Percentiles rank a stretch among this genome's conserved stretches.
phyloP scores from a whole-genome alignment of 1,140 invertebrate species.

The Drosophila setifemur region DNA sequence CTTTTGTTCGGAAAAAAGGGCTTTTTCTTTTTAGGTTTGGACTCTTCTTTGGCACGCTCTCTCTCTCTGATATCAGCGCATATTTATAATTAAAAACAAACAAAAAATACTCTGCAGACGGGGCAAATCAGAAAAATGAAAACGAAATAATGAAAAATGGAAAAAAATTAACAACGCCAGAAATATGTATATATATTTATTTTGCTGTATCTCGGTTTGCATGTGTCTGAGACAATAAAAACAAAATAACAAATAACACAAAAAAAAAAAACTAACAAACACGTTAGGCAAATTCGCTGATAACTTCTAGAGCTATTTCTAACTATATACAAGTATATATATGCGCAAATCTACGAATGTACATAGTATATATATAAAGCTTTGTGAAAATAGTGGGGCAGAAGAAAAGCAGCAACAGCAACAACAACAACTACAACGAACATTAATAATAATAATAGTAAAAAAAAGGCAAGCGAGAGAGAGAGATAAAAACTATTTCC shows the following conservation, averaged over 20 bases:
- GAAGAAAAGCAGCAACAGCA: neutral
- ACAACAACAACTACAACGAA: neutral
- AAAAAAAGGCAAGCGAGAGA: conserved; percentile 17
- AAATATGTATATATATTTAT: neutral
- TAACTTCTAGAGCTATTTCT: conserved; percentile 33
- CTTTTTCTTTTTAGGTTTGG: conserved; percentile 5
- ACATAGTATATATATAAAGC: neutral
- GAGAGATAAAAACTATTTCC: conserved; percentile 63
- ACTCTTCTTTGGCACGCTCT: neutral
- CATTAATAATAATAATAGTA: neutral
- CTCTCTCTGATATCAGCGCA: conserved; percentile 38
- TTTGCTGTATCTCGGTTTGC: neutral
- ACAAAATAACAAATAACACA: conserved; percentile 12
- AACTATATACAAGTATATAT: too few relatives aligned
- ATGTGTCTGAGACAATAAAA: conserved; percentile 15
- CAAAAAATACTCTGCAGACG: conserved; percentile 21
- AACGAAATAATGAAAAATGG: too few relatives aligned
- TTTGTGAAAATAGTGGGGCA: conserved; percentile 13
- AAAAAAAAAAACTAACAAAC: conserved; percentile 36
- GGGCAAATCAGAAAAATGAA: conserved; percentile 27
- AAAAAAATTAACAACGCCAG: conserved; percentile 11
- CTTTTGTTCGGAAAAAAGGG: conserved; percentile 6
- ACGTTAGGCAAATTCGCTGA: conserved; percentile 56
- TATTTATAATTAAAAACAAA: conserved; percentile 63
- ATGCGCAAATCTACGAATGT: too few relatives aligned